Base-by-base conservation (phyloP, 2,888 invertebrate genomes). In the Erpobdella octoculata region DNA sequence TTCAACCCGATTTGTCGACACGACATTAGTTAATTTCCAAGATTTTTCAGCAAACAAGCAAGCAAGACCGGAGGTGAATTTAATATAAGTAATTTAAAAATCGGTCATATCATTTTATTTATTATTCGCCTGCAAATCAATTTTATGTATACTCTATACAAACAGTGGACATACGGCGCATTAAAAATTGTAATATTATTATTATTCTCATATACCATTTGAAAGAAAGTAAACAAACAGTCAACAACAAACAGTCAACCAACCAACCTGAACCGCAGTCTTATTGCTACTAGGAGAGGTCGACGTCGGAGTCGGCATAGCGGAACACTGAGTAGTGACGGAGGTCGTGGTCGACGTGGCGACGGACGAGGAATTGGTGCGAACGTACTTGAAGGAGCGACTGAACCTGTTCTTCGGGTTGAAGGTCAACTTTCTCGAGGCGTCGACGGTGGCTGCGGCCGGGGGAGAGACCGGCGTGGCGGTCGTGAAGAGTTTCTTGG, bases 271-370 rank as follows among this genome's bases (percentile, higher is more conserved):
- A 35, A 35, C 18, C 33, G 1, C 9, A n/a, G 37, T 37, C 64
- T 64, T 35, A 15, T 64, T 25, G 64, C 64, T 64, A 37, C 37
- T 37, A 36, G 35, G 64, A 64, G 37, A 64, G 15, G 37, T 31
- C 0, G 64, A 37, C 3, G 31, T n/a, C 48, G 46, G 28, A n/a
- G 38, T 41, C 28, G 2, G n/a, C 8, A 41, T 28, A 41, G 15
- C n/a, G 15, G 68, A 31, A 35, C 36, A 12, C 2, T 9, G n/a
- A 2, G 37, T 21, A 33, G 21, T 37, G 37, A 31, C 12, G 2
- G 64, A 9, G n/a, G 8, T 8, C 62, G n/a, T 8, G 2, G 36
- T 37, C 9, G 64, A 35, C 36, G n/a, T 64, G 18, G 36, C 15
- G 53, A 21, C 53, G 4, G 53, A 53, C 21, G 21, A 25, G 53